A percentile compares a stretch with the other conserved stretches of the same genome.
Conservation (phyloP, 2,888 invertebrate species). For the Aspidiotus destructor region DNA sequence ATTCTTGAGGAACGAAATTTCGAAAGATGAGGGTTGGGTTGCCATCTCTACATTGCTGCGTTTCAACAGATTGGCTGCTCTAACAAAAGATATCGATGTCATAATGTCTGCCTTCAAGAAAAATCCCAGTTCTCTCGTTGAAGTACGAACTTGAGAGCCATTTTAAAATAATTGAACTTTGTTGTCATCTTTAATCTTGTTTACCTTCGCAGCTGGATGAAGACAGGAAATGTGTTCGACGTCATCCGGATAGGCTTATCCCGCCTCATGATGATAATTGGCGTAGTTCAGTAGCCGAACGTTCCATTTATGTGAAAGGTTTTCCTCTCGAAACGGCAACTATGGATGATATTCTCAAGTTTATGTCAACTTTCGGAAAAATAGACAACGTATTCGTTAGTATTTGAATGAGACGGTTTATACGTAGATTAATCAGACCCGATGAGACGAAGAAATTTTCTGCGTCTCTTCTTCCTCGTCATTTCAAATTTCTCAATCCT, state of each 20-base stretch:
- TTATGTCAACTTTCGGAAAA: constrained; percentile 25
- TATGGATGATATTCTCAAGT: constrained; percentile 49
- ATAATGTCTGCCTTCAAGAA: constrained; percentile 67
- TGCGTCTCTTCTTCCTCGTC: too few species aligned
- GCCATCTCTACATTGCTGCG: constrained; percentile 69
- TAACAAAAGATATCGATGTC: constrained; percentile 57
- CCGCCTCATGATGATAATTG: constrained; percentile 78
- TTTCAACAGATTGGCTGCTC: constrained; percentile 72
- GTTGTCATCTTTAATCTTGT: constrained; percentile 7
- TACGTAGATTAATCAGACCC: too few species aligned
- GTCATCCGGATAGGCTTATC: constrained; percentile 61
- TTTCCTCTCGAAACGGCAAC: constrained; percentile 56
- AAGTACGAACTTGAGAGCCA: constrained; percentile 48
- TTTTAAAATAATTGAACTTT: constrained; percentile 6
- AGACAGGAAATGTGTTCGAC: constrained; percentile 46
- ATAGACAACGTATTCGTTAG: constrained; percentile 26
- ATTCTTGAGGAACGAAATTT: constrained; percentile 78
- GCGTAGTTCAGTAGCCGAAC: constrained; percentile 61
- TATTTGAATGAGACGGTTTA: not conserved
- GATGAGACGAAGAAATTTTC: not conserved
- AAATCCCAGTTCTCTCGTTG: constrained; percentile 60
- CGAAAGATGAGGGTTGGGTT: constrained; percentile 85
- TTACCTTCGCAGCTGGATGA: constrained; percentile 50
- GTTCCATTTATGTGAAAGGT: constrained; percentile 82
- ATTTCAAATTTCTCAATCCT: constrained; percentile 40